Evolutionary conservation across 2,113 vertebrate genomes (phyloP), one percentile per base, ranked within the genome.

Genomic region (Pao palembangensis): DNA sequence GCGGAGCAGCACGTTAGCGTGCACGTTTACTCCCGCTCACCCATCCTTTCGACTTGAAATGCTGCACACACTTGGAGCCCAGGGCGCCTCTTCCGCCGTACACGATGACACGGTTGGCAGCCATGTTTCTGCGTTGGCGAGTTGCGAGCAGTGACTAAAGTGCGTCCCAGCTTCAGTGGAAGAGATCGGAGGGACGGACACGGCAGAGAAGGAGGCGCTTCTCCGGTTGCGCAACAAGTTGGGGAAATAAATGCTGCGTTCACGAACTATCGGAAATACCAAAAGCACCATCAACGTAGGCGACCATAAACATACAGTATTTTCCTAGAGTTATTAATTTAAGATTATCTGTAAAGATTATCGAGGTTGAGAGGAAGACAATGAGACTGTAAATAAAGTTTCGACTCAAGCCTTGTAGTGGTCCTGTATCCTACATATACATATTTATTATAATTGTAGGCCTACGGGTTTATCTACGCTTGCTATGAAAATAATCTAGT

Each of bases 71-170:
- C 10, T 86, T 88, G 1, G 93, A 92, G 31, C 96, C 96, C 83
- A 96, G 88, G 0, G 94, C 94, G 1, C 95, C 94, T 43, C 69
- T 82, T 11, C 95, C 96, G 0, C 95, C 96, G 44, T 97, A 97
- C 31, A 98, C 91, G 71, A 98, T 84, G 21, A 93, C 93, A 75
- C 91, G 82, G 55, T 88, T 83, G 0, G 80, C 83, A 5, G 92
- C 89, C 69, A 91, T 91, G 57, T 28, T 44, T 16, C 0, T 1
- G 6, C 31, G 14, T 14, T 1, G 55, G 20, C 21, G 2, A 21
- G 15, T 15, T 18, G 67, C 8, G 20, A 57, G 73, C 20, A 18
- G 38, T 43, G 47, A 48, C 12, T 5, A 52, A 64, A 11, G 8
- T 2, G 59, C 25, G 63, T 16, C 41, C 12, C 28, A 50, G 61